phyloP scores from a whole-genome alignment of 2,797 vertebrate genomes.

The Sebastes matsubarae region DNA sequence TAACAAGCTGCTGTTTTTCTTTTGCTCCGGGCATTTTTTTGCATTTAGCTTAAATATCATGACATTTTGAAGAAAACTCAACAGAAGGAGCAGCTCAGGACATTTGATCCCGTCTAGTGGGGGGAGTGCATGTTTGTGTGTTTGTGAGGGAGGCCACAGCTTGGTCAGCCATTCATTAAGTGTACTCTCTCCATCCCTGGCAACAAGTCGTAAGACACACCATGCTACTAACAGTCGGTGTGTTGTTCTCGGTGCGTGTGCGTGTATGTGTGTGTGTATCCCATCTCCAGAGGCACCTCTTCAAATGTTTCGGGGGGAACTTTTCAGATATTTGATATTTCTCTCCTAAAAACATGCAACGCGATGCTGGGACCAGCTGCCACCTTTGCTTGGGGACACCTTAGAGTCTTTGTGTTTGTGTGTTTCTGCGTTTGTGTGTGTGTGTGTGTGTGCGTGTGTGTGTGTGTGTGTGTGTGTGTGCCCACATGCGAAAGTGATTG shows the following conservation, averaged over 20 bases:
- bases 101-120: constrained; percentile 14
- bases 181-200: constrained; percentile 11
- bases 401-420: constrained; percentile 34
- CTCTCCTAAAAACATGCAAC: constrained; percentile 51
- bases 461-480: neutral
- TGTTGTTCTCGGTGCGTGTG: neutral
- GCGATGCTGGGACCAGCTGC: constrained; percentile 56
- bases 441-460: neutral
- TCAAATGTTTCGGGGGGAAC: constrained; percentile 58
- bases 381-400: constrained; percentile 62
- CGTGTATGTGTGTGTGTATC: neutral
- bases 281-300: constrained; percentile 31
- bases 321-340: constrained; percentile 72
- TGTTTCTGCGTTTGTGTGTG: neutral
- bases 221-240: neutral
- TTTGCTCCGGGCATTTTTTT: neutral
- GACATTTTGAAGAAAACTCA: constrained; percentile 39
- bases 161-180: constrained; percentile 26
- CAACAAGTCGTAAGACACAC: constrained; percentile 32
- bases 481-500: constrained; percentile 32
- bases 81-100: constrained; percentile 19
- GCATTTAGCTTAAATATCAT: constrained; percentile 47
- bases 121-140: constrained; percentile 5
- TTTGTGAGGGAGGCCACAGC: constrained; percentile 4
- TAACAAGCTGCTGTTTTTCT: constrained; percentile 8